Evolutionary conservation across 2,113 vertebrate genomes (phyloP).

Genomic region (Oophaga pumilio): DNA sequence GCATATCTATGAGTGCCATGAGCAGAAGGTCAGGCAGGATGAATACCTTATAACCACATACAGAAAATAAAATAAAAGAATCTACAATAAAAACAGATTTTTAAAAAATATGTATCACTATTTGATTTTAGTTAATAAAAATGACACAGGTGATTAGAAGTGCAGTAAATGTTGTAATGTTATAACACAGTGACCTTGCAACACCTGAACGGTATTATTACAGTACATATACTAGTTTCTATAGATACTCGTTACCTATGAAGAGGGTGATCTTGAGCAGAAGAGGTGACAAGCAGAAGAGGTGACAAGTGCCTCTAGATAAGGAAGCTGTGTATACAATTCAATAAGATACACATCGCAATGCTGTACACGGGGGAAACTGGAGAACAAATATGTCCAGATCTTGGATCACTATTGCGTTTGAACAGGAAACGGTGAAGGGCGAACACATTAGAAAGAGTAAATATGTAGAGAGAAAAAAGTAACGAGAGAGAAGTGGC

Average conservation of each 20-base stretch:
- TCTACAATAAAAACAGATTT: too few relatives aligned
- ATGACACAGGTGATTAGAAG: too few relatives aligned
- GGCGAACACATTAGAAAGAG: not conserved
- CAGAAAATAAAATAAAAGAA: too few relatives aligned
- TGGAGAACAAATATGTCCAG: not conserved
- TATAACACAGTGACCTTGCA: not conserved
- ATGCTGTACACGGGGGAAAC: not conserved
- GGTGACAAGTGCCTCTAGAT: not conserved
- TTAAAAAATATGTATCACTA: too few relatives aligned
- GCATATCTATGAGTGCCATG: too few relatives aligned
- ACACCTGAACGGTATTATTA: not conserved
- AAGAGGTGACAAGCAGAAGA: not conserved
- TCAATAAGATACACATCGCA: not conserved
- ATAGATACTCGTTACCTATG: not conserved
- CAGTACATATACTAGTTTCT: not conserved
- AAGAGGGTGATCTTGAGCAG: not conserved
- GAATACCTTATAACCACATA: too few relatives aligned
- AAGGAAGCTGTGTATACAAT: not conserved
- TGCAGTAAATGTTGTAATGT: not conserved
- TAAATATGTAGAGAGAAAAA: not conserved
- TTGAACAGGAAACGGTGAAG: not conserved
- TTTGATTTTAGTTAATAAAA: too few relatives aligned
- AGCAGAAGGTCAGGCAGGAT: too few relatives aligned
- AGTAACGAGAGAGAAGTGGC: not conserved
- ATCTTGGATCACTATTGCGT: not conserved